Base-by-base conservation (phyloP, 1,140 invertebrate genomes). In the Cotesia typhae region DNA sequence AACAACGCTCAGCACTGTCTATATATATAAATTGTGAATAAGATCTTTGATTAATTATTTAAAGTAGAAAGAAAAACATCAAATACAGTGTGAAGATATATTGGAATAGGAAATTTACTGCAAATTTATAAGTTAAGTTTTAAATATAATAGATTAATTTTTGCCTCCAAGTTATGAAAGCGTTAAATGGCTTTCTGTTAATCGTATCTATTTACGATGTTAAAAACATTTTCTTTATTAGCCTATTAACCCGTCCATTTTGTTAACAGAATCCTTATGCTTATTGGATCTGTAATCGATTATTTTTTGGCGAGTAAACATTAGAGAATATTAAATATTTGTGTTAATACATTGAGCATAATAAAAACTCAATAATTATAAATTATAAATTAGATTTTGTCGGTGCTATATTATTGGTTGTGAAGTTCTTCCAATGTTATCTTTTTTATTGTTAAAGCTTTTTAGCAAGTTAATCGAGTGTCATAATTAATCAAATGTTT, bases 171-270 rank as follows among this genome's bases (percentile, higher is more conserved):
- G 41, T 47, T 47, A 47, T n/a, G 12, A 14, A 55, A 14, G 9
- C 28, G 17, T 55, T 5, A 10, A 55, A 55, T 55, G 4, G 12
- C 12, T 17, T 55, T 55, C 17, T 55, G 12, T 14, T 55, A 12
- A 14, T 55, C 12, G 12, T 55, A 7, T 55, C 47, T 52, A 52
- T 14, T 38, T 17, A 38, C 5, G 17, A 14, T 55, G 9, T 47
- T 28, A 0, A 14, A 70, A 17, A 36, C 2, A n/a, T 57, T 20
- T 10, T 68, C 47, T 53, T 60, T 9, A 28, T 35, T 47, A 55
- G 75, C 67, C 47, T 69, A 76, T 70, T 53, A 53, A 72, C 75
- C 78, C 76, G 78, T 79, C 76, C 78, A 74, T 69, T 71, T 78
- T 65, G 51, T 79, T 79, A 72, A 37, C 70, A 66, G 37, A 28